Base-by-base conservation (phyloP, 2,888 invertebrate species). In the Drosophila subquinaria region DNA sequence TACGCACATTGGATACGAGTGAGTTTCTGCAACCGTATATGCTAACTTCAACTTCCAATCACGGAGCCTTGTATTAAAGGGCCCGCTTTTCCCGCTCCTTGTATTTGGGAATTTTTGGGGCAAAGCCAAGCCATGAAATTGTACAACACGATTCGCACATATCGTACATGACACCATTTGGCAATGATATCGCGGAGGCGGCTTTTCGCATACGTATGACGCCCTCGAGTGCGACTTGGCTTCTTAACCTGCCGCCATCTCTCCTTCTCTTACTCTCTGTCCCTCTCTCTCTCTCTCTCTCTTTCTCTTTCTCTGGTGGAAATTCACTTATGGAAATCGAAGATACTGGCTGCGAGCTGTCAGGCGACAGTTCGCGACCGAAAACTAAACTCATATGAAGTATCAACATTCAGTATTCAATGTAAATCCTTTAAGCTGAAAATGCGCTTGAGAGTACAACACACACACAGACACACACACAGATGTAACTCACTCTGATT, bases 401-500 rank as follows among this genome's bases (percentile, higher is more conserved):
- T 80, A 85, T 89, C 88, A 89, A 82, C 86, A 85, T 88, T 88
- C 86, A 64, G 90, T 82, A 82, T 82, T 88, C 90, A 88, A 86
- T 88, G 90, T 80, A 89, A 85, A 89, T 89, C 90, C 86, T 86
- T 88, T 85, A 88, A 89, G 90, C 90, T 73, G 68, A 47, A 89
- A 89, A 88, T 89, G 86, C 85, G 83, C 86, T 86, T 62, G 67
- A 60, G 67, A 61, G 61, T 77, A 76, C 73, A 45, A 51, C 52
- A 65, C 56, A 15, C 36, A 40, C 42, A 45, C 40, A 50, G 52
- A 27, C 23, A 47, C 35, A 17, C 43, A 45, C 13, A 45, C n/a
- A 68, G 53, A 27, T 51, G 47, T 73, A 79, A 56, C 63, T 70
- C 68, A 50, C 68, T 42, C 69, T 76, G 88, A 83, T 83, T 88